Conservation (phyloP, 2,113 vertebrate species). For the Coreoperca whiteheadi region DNA sequence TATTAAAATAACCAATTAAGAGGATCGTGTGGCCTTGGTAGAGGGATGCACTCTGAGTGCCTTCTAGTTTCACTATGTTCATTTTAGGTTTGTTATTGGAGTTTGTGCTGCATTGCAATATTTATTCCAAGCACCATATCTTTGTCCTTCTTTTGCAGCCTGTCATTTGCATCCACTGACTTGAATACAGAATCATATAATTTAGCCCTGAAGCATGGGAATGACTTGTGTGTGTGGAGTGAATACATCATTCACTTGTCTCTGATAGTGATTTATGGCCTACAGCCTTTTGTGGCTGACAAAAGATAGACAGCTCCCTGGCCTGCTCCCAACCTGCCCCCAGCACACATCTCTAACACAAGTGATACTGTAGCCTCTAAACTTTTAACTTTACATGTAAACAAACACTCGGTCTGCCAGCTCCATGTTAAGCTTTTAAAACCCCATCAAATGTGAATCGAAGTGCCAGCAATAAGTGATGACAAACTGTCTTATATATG, state of each 20-base stretch:
- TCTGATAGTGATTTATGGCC: constrained; percentile 67
- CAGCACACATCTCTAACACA: constrained; percentile 34
- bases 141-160: constrained; percentile 55
- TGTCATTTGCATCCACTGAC: constrained; percentile 64
- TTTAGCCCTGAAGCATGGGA: constrained; percentile 49
- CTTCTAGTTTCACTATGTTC: constrained; percentile 14
- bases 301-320: constrained; percentile 64
- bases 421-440: constrained; percentile 29
- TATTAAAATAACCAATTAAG: constrained; percentile 25
- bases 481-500: no score
- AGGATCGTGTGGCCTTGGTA: constrained; percentile 17
- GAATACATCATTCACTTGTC: constrained; percentile 68
- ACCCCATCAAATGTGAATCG: constrained; percentile 1
- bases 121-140: constrained; percentile 49
- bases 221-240: constrained; percentile 68
- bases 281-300: constrained; percentile 57
- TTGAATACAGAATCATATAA: constrained; percentile 68
- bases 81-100: constrained; percentile 30
- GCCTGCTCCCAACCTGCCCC: constrained; percentile 40
- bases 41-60: constrained; percentile 3
- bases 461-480: neutral
- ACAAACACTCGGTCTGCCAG: constrained; percentile 34
- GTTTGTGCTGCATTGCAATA: constrained; percentile 16
- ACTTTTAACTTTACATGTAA: constrained; percentile 47
- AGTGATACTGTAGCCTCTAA: constrained; percentile 32